A percentile compares a stretch with the other conserved stretches of the same genome.
Evolutionary conservation across 2,797 vertebrate species (phyloP).

Genomic region (Lagocephalus sceleratus): DNA sequence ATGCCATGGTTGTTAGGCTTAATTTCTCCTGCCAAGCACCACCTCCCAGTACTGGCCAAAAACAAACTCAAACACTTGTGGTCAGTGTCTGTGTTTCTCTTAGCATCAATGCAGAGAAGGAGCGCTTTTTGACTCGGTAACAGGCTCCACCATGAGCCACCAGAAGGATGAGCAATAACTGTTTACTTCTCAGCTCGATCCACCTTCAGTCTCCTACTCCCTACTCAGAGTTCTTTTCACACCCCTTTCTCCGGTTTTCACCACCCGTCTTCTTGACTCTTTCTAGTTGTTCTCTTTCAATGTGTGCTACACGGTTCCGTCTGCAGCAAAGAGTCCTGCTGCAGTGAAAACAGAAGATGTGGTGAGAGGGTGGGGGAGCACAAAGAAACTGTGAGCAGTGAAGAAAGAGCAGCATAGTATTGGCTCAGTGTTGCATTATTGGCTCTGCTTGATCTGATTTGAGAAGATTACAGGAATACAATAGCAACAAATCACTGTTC

Average conservation of each 20-base stretch:
- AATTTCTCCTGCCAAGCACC: slow-evolving; percentile 73
- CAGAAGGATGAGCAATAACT: slow-evolving; percentile 50
- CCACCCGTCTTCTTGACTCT: slow-evolving; percentile 56
- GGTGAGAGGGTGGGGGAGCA: slow-evolving; percentile 24
- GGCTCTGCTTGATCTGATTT: slow-evolving; percentile 77
- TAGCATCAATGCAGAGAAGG: slow-evolving; percentile 50
- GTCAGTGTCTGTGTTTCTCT: slow-evolving; percentile 46
- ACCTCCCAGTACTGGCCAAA: slow-evolving; percentile 64
- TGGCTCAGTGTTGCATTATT: slow-evolving; percentile 75
- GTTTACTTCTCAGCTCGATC: slow-evolving; percentile 52
- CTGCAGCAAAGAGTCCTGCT: slow-evolving; percentile 63
- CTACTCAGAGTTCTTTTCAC: slow-evolving; percentile 44
- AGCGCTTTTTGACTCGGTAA: slow-evolving; percentile 64
- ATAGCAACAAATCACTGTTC: slow-evolving; percentile 70
- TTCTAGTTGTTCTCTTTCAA: slow-evolving; percentile 39
- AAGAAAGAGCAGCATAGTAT: slow-evolving; percentile 72
- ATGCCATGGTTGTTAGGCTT: slow-evolving; percentile 79
- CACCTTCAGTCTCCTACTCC: slow-evolving; percentile 47
- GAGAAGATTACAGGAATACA: slow-evolving; percentile 78
- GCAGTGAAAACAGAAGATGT: slow-evolving; percentile 60
- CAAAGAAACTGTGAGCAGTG: slow-evolving; percentile 43
- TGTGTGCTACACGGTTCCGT: slow-evolving; percentile 55
- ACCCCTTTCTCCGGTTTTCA: slow-evolving; percentile 48
- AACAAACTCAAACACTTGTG: slow-evolving; percentile 69
- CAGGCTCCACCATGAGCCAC: slow-evolving; percentile 63